phyloP scores from a whole-genome alignment of 37 sponge, comb jelly and placozoan species.

The Hormiphora californensis region DNA sequence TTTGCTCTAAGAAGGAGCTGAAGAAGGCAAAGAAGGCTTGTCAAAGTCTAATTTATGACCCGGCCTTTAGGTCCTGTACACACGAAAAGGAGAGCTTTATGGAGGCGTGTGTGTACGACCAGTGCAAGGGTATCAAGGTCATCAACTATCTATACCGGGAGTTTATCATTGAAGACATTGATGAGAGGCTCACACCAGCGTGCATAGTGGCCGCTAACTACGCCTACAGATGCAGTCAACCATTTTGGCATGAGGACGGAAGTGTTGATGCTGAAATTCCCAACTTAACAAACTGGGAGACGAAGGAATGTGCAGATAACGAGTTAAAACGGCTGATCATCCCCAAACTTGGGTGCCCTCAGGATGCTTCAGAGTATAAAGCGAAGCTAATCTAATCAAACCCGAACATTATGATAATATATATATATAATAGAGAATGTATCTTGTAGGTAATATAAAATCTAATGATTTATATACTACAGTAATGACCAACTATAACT shows the following conservation, averaged over 20 bases:
- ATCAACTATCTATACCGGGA: background rate
- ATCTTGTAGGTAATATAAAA: too few relatives aligned
- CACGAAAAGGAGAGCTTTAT: background rate
- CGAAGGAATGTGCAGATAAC: background rate
- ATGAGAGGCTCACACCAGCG: background rate
- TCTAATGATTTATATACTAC: too few relatives aligned
- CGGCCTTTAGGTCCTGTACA: background rate
- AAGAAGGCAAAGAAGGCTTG: background rate
- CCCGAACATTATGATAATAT: too few relatives aligned
- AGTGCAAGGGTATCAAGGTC: constrained; percentile 9
- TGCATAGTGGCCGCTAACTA: background rate
- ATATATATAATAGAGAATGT: too few relatives aligned
- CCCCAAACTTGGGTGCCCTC: constrained; percentile 11
- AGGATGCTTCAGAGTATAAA: too few relatives aligned
- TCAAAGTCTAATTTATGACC: background rate
- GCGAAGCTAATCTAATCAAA: too few relatives aligned
- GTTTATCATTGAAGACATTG: background rate
- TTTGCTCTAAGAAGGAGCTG: background rate
- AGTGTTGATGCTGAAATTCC: background rate
- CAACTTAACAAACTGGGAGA: background rate
- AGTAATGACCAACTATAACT: too few relatives aligned
- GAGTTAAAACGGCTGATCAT: background rate
- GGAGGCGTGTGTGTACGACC: background rate
- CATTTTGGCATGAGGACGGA: background rate
- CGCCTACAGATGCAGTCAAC: background rate